These are phyloP conservation scores for Catocala fraxini DNA, from an alignment of 2,888 invertebrate species.

Conservation along the genomic window DNA sequence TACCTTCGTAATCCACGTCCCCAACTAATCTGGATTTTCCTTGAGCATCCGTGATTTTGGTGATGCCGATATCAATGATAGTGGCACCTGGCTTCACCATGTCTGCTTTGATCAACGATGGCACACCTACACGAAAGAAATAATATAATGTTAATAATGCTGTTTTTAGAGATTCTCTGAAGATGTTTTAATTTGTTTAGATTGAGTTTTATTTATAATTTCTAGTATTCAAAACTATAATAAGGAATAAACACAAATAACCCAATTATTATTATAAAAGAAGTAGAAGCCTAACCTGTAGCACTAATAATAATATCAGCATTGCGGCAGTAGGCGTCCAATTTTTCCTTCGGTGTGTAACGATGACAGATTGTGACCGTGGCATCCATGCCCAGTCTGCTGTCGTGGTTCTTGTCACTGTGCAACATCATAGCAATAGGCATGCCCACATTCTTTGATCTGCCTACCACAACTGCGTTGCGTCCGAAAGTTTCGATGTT, in stretches of 20 bases:
- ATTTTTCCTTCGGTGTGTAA: conserved; percentile 93
- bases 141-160: background rate
- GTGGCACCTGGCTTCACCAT: conserved; percentile 97
- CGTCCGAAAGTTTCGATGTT: conserved; percentile 93
- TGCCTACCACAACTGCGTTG: conserved; percentile 95
- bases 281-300: conserved; percentile 83
- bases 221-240: no score
- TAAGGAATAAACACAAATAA: background rate
- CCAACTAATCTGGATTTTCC: conserved; percentile 93
- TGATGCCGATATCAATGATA: conserved; percentile 96
- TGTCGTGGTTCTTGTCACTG: conserved; percentile 91
- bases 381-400: conserved; percentile 92
- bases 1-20: conserved; percentile 95
- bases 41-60: conserved; percentile 89
- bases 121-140: conserved; percentile 85
- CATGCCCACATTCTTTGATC: conserved; percentile 97
- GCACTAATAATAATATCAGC: conserved; percentile 94
- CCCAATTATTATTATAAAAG: background rate
- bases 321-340: conserved; percentile 90
- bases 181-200: no score
- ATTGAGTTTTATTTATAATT: no score
- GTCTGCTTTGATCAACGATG: conserved; percentile 91
- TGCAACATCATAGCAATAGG: conserved; percentile 95
- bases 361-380: conserved; percentile 97
- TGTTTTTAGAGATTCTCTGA: no score